These are phyloP conservation scores for Disparrhopalites patrizii DNA, from an alignment of 2,888 invertebrate genomes.

Conservation along the genomic window DNA sequence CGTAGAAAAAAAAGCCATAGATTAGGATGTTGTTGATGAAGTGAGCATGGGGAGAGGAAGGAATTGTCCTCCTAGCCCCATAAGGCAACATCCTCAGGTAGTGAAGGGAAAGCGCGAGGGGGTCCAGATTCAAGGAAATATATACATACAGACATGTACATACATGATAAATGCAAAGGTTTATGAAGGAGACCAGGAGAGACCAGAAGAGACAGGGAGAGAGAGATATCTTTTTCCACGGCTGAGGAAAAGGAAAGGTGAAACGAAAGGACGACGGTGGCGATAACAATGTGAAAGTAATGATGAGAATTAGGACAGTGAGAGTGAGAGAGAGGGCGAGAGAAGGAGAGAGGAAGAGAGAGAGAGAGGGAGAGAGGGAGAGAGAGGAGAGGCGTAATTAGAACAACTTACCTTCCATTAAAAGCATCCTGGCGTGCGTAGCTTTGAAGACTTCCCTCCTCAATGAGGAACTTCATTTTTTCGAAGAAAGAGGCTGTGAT, in stretches of 20 bases:
- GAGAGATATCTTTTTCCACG: too few species aligned
- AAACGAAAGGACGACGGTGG: conserved; percentile 10
- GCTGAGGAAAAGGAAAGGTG: conserved; percentile 13
- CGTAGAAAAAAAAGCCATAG: too few species aligned
- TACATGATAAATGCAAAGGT: not conserved
- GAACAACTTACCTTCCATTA: conserved; percentile 81
- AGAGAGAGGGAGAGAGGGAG: not conserved
- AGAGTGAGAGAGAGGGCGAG: not conserved
- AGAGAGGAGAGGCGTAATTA: conserved; percentile 13
- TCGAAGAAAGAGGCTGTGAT: conserved; percentile 98
- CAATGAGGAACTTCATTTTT: conserved; percentile 96
- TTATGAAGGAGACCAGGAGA: too few species aligned
- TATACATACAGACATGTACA: not conserved
- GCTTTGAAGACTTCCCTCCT: conserved; percentile 96
- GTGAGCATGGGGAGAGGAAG: too few species aligned
- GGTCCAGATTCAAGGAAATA: too few species aligned
- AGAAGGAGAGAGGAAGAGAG: not conserved
- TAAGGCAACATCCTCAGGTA: too few species aligned
- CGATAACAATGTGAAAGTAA: conserved; percentile 21
- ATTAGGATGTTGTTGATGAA: too few species aligned
- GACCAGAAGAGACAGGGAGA: too few species aligned
- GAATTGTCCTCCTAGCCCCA: too few species aligned
- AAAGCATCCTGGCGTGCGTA: conserved; percentile 94
- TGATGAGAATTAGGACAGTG: conserved; percentile 10
- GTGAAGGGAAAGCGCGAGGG: too few species aligned